Conservation (phyloP, 2,888 invertebrate genomes). For the Aphrophora alni region DNA sequence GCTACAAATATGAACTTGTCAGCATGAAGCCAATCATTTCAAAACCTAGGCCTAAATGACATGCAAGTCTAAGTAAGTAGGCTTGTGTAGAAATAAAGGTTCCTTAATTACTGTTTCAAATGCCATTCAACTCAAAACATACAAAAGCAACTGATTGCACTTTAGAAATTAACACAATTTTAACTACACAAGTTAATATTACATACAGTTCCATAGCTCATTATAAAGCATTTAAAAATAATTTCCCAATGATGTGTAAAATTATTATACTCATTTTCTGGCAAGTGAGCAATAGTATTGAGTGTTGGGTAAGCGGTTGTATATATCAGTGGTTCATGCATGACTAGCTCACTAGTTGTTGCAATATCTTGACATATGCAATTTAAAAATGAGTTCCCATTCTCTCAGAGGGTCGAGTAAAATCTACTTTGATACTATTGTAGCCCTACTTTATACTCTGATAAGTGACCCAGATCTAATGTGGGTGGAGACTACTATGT, state of each 20-base stretch:
- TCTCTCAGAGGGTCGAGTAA: not conserved
- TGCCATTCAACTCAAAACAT: not conserved
- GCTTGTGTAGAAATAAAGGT: not conserved
- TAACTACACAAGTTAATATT: not conserved
- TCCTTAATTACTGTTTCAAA: conserved; percentile 2
- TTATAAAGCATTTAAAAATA: not conserved
- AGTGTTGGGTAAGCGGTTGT: not conserved
- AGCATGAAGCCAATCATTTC: not conserved
- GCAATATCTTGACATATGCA: not conserved
- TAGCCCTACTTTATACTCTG: not conserved
- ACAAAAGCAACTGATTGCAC: conserved; percentile 7
- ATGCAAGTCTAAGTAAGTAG: not conserved
- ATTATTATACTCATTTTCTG: not conserved
- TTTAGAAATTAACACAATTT: not conserved
- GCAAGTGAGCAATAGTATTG: not conserved
- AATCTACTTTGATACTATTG: not conserved
- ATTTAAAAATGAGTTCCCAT: not conserved
- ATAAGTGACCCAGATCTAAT: not conserved
- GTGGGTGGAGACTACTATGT: not conserved
- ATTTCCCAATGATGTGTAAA: conserved; percentile 2
- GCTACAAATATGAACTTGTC: conserved; percentile 54
- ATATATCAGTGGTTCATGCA: not conserved
- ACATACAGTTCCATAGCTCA: not conserved
- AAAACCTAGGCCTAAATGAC: not conserved
- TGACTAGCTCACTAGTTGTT: not conserved